Base-by-base conservation (phyloP, 1,140 invertebrate genomes). In the Drosophila ercepeae region DNA sequence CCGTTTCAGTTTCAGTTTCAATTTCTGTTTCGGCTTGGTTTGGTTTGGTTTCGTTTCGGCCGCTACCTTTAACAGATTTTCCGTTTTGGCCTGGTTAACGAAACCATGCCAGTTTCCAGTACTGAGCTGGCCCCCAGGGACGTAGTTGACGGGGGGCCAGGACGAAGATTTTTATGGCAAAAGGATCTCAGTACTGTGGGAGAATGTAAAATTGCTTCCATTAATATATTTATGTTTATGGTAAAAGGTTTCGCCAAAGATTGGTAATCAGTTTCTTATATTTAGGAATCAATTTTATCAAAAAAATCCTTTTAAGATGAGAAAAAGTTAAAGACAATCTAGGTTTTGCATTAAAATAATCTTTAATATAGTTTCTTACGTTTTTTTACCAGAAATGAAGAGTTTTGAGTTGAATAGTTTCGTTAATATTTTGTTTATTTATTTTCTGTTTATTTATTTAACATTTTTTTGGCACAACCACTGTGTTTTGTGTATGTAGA, bases 61-160 rank as follows among this genome's bases (percentile, higher is more conserved):
- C 32, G 63, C 34, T 75, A 75, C 73, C 77, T 88, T 86, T 88
- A 86, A 88, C 82, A 88, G 82, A 86, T 82, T 81, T 75, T 70
- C 42, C 13, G 39, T 76, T 63, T 57, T 70, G 46, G 42, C 52
- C 34, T 46, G 58, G 44, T 74, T 59, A 86, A 75, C 44, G 82
- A 71, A 86, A 86, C 82, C 82, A 71, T 88, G 82, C 88, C 82
- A 16, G 39, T 42, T 42, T 18, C 7, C 39, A 71, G 73, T 44
- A 14, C 19, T 16, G 46, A 45, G 63, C 25, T 52, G 48, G 60
- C 61, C 64, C 52, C 61, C 64, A 34, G 64, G 64, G 64, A 67
- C 23, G 21, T 18, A 67, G 63, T 45, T 49, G 44, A 19, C 19
- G 51, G 39, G 45, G 25, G 9, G 4, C n/a, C n/a, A 11, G 57